Evolutionary conservation across 2,797 vertebrate genomes (phyloP).

Genomic region (Falco cherrug): DNA sequence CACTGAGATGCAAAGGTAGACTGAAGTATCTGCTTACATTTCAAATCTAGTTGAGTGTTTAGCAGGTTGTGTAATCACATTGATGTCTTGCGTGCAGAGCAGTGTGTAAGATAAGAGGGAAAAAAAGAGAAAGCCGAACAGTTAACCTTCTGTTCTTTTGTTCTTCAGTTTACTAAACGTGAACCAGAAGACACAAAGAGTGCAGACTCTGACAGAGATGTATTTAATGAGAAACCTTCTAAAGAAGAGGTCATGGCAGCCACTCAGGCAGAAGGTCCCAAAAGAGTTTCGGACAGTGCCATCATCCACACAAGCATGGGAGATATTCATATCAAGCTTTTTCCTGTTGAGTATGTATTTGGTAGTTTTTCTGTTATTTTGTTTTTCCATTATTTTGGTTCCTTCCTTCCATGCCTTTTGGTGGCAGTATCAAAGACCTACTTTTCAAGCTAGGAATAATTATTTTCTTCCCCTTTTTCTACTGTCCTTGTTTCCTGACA

Average conservation of each 20-base stretch:
- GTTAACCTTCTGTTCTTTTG: background rate
- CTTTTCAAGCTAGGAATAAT: background rate
- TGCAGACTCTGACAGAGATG: constrained; percentile 96
- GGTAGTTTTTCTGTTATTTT: background rate
- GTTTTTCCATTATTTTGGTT: background rate
- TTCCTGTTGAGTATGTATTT: constrained; percentile 94
- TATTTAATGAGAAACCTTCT: constrained; percentile 98
- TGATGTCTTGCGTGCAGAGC: background rate
- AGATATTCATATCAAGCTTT: constrained; percentile 96
- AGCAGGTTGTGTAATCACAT: background rate
- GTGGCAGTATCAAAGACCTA: background rate
- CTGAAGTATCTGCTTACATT: background rate
- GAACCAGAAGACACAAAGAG: constrained; percentile 98
- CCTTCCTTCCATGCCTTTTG: background rate
- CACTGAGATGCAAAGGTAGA: background rate
- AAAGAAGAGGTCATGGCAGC: constrained; percentile 99
- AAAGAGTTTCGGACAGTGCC: constrained; percentile 96
- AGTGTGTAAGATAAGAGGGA: background rate
- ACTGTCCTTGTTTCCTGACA: background rate
- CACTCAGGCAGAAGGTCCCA: constrained; percentile 97
- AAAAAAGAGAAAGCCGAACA: background rate
- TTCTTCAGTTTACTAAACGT: constrained; percentile 90
- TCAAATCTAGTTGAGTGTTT: background rate
- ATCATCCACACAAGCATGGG: constrained; percentile 99
- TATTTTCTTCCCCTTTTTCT: background rate